Evolutionary conservation across 2,888 invertebrate genomes (phyloP).

Genomic region (Andrena marginata): DNA sequence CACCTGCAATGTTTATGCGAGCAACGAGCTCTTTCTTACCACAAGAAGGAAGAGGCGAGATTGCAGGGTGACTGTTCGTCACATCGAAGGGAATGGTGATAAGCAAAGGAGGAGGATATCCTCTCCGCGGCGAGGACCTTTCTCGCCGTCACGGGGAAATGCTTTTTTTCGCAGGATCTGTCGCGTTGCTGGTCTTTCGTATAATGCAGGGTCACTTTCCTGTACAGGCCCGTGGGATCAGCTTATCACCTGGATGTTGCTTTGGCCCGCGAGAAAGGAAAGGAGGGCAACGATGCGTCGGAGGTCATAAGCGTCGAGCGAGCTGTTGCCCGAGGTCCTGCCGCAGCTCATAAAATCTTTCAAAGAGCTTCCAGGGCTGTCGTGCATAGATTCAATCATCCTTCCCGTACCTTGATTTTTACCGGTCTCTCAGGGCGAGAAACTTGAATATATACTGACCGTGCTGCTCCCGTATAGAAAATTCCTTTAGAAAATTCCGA

Average conservation of each 20-base stretch:
- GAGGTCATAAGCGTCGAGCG: conserved; percentile 23
- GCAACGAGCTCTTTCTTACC: background rate
- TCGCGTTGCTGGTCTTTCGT: conserved; percentile 50
- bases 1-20: conserved; percentile 5
- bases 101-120: conserved; percentile 23
- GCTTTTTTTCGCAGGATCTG: conserved; percentile 39
- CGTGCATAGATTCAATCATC: conserved; percentile 21
- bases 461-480: background rate
- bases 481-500: background rate
- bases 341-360: conserved; percentile 43
- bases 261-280: conserved; percentile 34
- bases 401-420: conserved; percentile 7
- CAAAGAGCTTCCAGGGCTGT: conserved; percentile 3
- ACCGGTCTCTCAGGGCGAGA: background rate
- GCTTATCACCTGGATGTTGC: conserved; percentile 57
- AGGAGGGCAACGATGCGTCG: conserved; percentile 37
- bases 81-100: conserved; percentile 8
- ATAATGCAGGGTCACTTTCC: conserved; percentile 63
- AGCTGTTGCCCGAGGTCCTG: conserved; percentile 21
- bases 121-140: conserved; percentile 24
- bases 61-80: conserved; percentile 11
- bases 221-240: conserved; percentile 50
- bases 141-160: conserved; percentile 36
- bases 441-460: background rate
- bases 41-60: background rate